Percentiles rank a stretch among this genome's conserved stretches.
Evolutionary conservation across 2,797 vertebrate genomes (phyloP).

Genomic region (Helostoma temminkii): DNA sequence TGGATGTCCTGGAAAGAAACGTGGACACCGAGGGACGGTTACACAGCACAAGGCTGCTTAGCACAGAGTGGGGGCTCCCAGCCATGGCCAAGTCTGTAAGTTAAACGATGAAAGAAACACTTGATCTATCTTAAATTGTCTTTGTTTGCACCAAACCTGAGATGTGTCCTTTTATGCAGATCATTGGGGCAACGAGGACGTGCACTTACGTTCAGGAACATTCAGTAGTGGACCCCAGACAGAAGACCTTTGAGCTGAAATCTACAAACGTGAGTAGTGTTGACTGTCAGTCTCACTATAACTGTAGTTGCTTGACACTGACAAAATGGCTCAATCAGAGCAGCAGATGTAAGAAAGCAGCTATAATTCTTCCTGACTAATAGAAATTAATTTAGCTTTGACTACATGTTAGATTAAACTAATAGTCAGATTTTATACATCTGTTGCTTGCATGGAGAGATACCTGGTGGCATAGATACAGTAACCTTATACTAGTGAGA

Average conservation of each 20-base stretch:
- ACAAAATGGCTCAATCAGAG: no score
- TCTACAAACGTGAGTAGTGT: slow-evolving; percentile 92
- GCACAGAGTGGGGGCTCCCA: slow-evolving; percentile 97
- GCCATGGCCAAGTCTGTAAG: slow-evolving; percentile 93
- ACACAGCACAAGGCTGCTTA: slow-evolving; percentile 95
- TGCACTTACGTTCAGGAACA: slow-evolving; percentile 96
- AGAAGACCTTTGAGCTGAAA: slow-evolving; percentile 92
- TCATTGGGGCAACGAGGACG: slow-evolving; percentile 91
- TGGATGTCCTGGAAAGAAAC: slow-evolving; percentile 91
- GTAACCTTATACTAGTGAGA: no score
- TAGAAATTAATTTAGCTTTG: no score
- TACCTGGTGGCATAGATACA: no score
- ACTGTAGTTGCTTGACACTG: no score
- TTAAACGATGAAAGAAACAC: slow-evolving; percentile 13
- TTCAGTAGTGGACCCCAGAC: slow-evolving; percentile 92
- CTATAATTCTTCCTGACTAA: no score
- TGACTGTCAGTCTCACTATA: no score
- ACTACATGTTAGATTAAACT: no score
- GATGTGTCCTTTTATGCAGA: slow-evolving; percentile 75
- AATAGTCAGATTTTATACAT: no score
- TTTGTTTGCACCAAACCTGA: not conserved
- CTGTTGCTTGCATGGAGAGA: no score
- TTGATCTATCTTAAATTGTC: not conserved
- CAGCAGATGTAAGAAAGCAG: no score
- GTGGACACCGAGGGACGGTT: slow-evolving; percentile 90